Percentiles rank a stretch among this genome's conserved stretches.
These are phyloP conservation scores for Arenicola marina DNA, from an alignment of 2,888 invertebrate species.

Conservation along the genomic window DNA sequence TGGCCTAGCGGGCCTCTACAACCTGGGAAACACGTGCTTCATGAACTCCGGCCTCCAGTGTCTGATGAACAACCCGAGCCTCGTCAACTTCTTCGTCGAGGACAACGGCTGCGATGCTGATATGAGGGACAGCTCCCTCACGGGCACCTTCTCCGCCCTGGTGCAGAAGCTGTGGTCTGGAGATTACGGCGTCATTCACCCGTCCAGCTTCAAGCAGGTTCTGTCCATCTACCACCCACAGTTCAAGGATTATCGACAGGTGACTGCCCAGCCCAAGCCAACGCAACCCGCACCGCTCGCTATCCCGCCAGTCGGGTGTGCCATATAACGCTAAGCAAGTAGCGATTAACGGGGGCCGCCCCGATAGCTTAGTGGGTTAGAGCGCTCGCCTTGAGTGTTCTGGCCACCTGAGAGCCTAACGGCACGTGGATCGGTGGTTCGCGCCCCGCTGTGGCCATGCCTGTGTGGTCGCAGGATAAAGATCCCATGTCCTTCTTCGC, in stretches of 20 bases:
- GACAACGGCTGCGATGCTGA: constrained; percentile 10
- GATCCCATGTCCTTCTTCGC: too few species aligned
- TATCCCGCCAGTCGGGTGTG: too few species aligned
- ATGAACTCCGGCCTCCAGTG: constrained; percentile 88
- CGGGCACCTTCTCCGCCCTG: constrained; percentile 65
- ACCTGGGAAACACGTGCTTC: constrained; percentile 87
- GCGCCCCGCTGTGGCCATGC: too few species aligned
- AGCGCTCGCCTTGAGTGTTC: too few species aligned
- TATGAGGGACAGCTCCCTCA: constrained; percentile 52
- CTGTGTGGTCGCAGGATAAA: too few species aligned
- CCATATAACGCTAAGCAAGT: too few species aligned
- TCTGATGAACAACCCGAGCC: constrained; percentile 72
- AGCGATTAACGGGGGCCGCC: too few species aligned
- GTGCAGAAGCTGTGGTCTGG: constrained; percentile 69
- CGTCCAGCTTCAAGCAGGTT: constrained; percentile 67
- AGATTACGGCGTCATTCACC: constrained; percentile 65
- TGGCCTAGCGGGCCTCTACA: constrained; percentile 74
- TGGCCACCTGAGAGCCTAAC: too few species aligned
- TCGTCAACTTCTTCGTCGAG: constrained; percentile 65
- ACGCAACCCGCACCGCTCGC: too few species aligned
- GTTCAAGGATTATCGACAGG: constrained; percentile 70
- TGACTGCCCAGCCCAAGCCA: constrained; percentile 50
- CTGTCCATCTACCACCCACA: constrained; percentile 68
- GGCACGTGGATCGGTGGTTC: too few species aligned
- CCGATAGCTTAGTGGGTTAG: too few species aligned